Evolutionary conservation across 2,888 invertebrate genomes (phyloP), one percentile per base, ranked within the genome.

Genomic region (Eledone cirrhosa): DNA sequence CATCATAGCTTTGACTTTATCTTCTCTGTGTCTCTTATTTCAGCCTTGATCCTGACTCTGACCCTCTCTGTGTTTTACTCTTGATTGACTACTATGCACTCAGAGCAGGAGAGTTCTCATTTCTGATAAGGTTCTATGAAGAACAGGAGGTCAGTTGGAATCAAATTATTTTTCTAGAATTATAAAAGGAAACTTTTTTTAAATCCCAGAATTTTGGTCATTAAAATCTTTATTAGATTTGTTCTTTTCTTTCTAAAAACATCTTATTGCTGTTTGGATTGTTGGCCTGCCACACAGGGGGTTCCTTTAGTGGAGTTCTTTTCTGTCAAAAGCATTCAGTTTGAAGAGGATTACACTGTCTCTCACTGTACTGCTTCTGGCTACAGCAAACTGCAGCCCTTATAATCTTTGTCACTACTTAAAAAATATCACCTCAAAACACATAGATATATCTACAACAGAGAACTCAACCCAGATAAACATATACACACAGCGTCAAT

Each of bases 21-120:
- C 11, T 41, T 41, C 11, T 41, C 3, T 41, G 11, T 41, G 41
- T 41, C 5, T 41, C 77, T 65, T 77, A 29, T 85, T 83, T 53
- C 86, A 90, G 91, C 80, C 81, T 91, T 24, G 90, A 90, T 79
- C 89, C 90, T 16, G 89, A 88, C 31, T 83, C 82, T 77, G 91
- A 91, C 80, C 90, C 91, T 4, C 82, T 90, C 78, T 87, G 90
- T 84, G 86, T 87, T 24, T 92, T 95, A 80, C 92, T 96, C 79
- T 92, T 94, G 85, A 92, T 97, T 47, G 97, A 97, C 90, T 95
- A 95, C 87, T 95, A 95, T 89, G 95, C 96, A 1, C 88, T 97
- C 75, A 93, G 95, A 81, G 90, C 92, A 29, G 93, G 94, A 77
- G 94, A 96, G 91, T 94, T 94, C 87, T 91, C 92, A 27, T 96